These are phyloP conservation scores for Pyrrhosoma nymphula DNA, from an alignment of 2,888 invertebrate species.

Conservation along the genomic window DNA sequence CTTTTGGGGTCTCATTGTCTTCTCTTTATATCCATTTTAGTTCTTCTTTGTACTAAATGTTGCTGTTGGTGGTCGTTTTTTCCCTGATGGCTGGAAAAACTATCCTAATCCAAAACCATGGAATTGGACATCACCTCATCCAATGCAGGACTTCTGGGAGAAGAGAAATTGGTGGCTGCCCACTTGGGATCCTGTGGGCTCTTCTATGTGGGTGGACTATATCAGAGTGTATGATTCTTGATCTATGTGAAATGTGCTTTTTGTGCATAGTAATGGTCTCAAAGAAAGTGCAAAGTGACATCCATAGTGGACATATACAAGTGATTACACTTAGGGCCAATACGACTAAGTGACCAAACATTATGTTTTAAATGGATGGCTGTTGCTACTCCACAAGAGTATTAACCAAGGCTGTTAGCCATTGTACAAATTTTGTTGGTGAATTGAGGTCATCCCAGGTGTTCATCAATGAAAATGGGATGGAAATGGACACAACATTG, in stretches of 20 bases:
- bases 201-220: constrained; percentile 71
- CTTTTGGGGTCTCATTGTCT: background rate
- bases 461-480: background rate
- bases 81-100: constrained; percentile 72
- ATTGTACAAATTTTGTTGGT: background rate
- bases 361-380: background rate
- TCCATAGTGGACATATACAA: background rate
- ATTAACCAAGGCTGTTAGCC: background rate
- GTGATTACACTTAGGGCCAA: constrained; percentile 9
- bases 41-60: constrained; percentile 77
- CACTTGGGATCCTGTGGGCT: constrained; percentile 71
- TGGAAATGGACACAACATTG: background rate
- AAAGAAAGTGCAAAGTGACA: background rate
- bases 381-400: background rate
- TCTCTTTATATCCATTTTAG: constrained; percentile 70
- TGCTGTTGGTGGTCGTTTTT: constrained; percentile 77
- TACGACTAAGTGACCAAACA: background rate
- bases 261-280: background rate
- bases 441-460: background rate
- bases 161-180: constrained; percentile 70
- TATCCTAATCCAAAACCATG: constrained; percentile 72
- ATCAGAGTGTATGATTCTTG: constrained; percentile 71
- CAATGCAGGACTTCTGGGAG: constrained; percentile 72
- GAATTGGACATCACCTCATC: constrained; percentile 70
- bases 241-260: background rate